A percentile compares a stretch with the other conserved stretches of the same genome.
Conservation (phyloP, 1,140 invertebrate species). For the Drosophila virilis region DNA sequence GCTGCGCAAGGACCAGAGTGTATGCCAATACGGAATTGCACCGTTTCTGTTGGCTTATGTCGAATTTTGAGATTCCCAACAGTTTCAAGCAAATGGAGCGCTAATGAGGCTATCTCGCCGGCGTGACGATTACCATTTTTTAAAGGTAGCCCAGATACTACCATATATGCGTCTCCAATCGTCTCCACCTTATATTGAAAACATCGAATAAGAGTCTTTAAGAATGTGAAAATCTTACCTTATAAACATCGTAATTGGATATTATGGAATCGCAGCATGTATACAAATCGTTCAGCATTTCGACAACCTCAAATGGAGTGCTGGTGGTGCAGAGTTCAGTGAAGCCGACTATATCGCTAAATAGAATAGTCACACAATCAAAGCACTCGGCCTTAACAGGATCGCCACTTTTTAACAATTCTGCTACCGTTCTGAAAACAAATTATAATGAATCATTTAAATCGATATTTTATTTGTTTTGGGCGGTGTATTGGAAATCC, state of each 20-base stretch:
- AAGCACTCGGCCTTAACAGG: conserved; percentile 95
- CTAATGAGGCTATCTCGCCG: conserved; percentile 93
- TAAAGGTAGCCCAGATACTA: conserved; percentile 94
- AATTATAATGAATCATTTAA: no score
- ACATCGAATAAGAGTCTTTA: neutral
- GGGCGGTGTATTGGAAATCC: neutral
- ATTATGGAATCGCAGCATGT: conserved; percentile 97
- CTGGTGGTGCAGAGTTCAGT: conserved; percentile 95
- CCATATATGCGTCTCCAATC: conserved; percentile 97
- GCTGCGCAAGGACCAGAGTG: conserved; percentile 93
- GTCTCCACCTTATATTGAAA: conserved; percentile 91
- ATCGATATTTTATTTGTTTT: neutral
- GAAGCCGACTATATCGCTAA: conserved; percentile 97
- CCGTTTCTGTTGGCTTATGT: conserved; percentile 91
- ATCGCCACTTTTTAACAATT: conserved; percentile 93
- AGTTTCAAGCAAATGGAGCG: conserved; percentile 93
- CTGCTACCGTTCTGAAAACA: conserved; percentile 92
- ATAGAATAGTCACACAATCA: conserved; percentile 95
- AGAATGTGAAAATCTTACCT: conserved; percentile 85
- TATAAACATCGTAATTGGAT: conserved; percentile 95
- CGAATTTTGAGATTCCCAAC: conserved; percentile 93
- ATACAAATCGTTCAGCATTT: conserved; percentile 95
- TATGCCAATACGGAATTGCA: conserved; percentile 92
- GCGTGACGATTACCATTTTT: conserved; percentile 90
- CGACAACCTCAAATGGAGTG: conserved; percentile 94